Percentiles rank a stretch among this genome's conserved stretches.
Conservation (phyloP, 2,888 invertebrate species). For the Keiferia lycopersicella region DNA sequence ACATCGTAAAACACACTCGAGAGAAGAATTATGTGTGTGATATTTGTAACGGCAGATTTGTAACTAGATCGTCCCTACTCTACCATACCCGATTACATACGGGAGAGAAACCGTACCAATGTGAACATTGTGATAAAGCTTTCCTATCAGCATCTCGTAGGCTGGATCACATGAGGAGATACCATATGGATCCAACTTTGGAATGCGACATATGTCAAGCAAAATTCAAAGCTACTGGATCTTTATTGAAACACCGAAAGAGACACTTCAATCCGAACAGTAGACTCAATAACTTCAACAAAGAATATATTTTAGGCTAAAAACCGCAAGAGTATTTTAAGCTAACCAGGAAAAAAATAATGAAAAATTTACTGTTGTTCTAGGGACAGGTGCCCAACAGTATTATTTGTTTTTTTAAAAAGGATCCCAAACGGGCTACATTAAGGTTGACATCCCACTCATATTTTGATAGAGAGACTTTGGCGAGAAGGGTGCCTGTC, state of each 20-base stretch:
- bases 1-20: slow-evolving; percentile 49
- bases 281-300: slow-evolving; percentile 31
- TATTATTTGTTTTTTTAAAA: no score
- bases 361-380: no score
- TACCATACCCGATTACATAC: slow-evolving; percentile 52
- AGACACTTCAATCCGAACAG: slow-evolving; percentile 44
- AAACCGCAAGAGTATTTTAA: no score
- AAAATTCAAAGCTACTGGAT: slow-evolving; percentile 40
- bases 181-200: slow-evolving; percentile 38
- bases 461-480: no score
- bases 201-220: slow-evolving; percentile 47
- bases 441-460: no score
- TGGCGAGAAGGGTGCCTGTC: no score
- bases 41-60: slow-evolving; percentile 46
- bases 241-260: slow-evolving; percentile 42
- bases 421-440: no score
- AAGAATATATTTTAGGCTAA: neutral
- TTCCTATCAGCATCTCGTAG: slow-evolving; percentile 49
- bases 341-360: no score
- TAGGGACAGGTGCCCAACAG: no score
- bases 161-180: slow-evolving; percentile 42
- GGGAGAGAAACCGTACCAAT: slow-evolving; percentile 50
- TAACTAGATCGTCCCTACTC: slow-evolving; percentile 44
- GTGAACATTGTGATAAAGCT: slow-evolving; percentile 43
- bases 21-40: slow-evolving; percentile 49